Evolutionary conservation across 30 jellyfish, hydroid and myxozoan species (phyloP).

Genomic region (Sanderia malayensis): DNA sequence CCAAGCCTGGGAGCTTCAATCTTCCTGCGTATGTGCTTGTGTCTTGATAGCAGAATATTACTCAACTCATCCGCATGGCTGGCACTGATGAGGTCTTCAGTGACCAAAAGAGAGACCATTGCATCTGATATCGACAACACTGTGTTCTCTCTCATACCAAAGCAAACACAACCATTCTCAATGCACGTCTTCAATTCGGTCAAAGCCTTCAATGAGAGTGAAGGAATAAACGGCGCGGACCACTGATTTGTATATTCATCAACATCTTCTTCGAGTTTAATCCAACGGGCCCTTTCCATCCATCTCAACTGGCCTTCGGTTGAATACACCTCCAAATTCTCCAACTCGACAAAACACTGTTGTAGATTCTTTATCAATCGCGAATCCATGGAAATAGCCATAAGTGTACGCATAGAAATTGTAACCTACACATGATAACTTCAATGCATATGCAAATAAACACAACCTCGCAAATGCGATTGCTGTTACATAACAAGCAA

Average conservation of each 20-base stretch:
- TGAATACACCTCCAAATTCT: constrained; percentile 19
- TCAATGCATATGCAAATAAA: too few species aligned
- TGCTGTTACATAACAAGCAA: too few species aligned
- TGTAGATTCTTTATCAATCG: constrained; percentile 13
- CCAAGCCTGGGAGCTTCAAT: constrained; percentile 25
- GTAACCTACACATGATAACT: too few species aligned
- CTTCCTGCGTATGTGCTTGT: constrained; percentile 48
- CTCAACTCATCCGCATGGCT: constrained; percentile 13
- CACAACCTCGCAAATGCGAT: too few species aligned
- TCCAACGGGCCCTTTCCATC: constrained; percentile 85
- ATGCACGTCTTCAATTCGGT: constrained; percentile 49
- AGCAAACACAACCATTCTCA: constrained; percentile 24
- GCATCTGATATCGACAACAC: constrained; percentile 27
- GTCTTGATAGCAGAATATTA: constrained; percentile 43
- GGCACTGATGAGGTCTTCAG: constrained; percentile 4
- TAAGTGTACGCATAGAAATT: too few species aligned
- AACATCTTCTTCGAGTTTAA: constrained; percentile 82
- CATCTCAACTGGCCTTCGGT: constrained; percentile 24
- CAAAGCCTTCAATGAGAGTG: constrained; percentile 54
- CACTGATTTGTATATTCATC: constrained; percentile 67
- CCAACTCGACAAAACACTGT: constrained; percentile 59
- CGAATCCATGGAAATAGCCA: not conserved
- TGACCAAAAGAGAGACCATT: constrained; percentile 30
- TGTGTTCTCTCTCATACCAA: constrained; percentile 33
- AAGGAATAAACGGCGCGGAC: constrained; percentile 75